Evolutionary conservation across 2,888 invertebrate species (phyloP).

Genomic region (Pseudolycoriella hygida): DNA sequence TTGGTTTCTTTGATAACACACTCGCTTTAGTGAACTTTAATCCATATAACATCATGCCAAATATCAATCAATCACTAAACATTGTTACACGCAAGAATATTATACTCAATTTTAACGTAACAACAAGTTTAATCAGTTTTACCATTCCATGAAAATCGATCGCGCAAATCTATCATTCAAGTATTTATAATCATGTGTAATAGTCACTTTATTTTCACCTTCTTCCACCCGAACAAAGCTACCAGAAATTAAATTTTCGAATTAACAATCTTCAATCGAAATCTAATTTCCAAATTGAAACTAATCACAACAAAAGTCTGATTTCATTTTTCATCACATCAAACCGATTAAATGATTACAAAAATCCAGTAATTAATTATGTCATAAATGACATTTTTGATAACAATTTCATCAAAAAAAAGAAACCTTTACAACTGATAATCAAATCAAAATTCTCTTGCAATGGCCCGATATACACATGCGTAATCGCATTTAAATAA

Average conservation of each 20-base stretch:
- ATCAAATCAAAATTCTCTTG: neutral
- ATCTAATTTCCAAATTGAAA: neutral
- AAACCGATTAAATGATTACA: neutral
- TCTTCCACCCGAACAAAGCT: neutral
- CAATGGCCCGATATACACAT: neutral
- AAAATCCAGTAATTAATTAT: neutral
- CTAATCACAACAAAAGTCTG: neutral
- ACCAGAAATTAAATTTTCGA: neutral
- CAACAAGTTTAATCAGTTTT: too few relatives aligned
- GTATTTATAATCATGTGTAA: too few relatives aligned
- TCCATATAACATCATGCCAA: too few relatives aligned
- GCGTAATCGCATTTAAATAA: neutral
- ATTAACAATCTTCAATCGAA: neutral
- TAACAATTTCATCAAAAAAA: neutral
- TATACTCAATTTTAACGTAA: too few relatives aligned
- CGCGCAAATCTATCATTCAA: too few relatives aligned
- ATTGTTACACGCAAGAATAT: too few relatives aligned
- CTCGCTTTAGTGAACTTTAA: too few relatives aligned
- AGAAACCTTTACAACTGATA: neutral
- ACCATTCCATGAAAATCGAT: too few relatives aligned
- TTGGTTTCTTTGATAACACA: too few relatives aligned
- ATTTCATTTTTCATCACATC: neutral
- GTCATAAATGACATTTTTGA: neutral
- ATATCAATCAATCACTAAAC: too few relatives aligned
- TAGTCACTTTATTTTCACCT: neutral